Base-by-base conservation (phyloP, 2,888 invertebrate genomes). In the Tenthredo scrophulariae region DNA sequence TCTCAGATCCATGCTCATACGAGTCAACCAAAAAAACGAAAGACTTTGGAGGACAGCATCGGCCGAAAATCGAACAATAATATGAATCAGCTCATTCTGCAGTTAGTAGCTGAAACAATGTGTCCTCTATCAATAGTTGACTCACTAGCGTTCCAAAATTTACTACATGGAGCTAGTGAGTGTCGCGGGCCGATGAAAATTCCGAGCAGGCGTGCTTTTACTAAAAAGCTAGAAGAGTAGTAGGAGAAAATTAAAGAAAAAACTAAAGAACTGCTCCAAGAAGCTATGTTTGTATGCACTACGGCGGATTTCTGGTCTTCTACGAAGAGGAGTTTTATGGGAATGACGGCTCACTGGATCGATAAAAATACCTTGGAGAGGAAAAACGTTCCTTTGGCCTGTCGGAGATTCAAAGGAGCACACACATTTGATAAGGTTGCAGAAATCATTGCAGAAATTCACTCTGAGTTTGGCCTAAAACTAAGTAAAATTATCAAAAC, bases 351-450 rank as follows among this genome's bases (percentile, higher is more conserved):
- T 26, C 62, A 62, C 22, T 62, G 62, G 62, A 62, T 62, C 26
- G 62, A 62, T 22, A 62, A 26, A 22, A 26, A 62, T n/a, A 62
- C 62, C 22, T 62, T 62, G 6, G 62, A 62, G 62, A 62, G 62
- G 62, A 62, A 62, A 62, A 62, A 26, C 26, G 62, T 9, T 62
- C 22, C 62, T 10, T 22, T 62, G n/a, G 62, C 62, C 26, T 62
- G 62, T 26, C n/a, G 62, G 26, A 62, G 62, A 62, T 62, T 62
- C 62, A 62, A 62, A 62, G 62, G 62, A 26, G 62, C 62, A 22
- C 62, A 62, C 62, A 62, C 22, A 62, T 62, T 22, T 62, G 62
- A 62, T 62, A 62, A 62, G 26, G 62, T 62, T 62, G 62, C 62
- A 62, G 62, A 62, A 62, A 62, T 62, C 22, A 62, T 62, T 22